phyloP scores from a whole-genome alignment of 2,113 vertebrate genomes.

The Gobiocypris rarus region DNA sequence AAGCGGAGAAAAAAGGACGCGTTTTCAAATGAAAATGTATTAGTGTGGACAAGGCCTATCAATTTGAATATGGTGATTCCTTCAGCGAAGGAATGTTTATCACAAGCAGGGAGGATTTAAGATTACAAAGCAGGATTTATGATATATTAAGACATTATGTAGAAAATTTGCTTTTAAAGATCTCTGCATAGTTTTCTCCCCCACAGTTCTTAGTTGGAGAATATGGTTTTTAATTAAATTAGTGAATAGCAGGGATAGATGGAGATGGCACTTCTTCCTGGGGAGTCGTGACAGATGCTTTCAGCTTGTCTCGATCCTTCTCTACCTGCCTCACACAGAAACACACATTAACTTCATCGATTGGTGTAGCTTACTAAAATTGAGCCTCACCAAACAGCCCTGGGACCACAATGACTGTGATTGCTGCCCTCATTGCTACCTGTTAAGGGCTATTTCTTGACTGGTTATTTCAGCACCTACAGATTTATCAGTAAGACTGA shows the following conservation, averaged over 20 bases:
- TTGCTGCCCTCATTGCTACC: slow-evolving; percentile 39
- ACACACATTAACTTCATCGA: slow-evolving; percentile 68
- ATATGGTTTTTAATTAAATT: slow-evolving; percentile 71
- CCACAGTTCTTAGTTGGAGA: slow-evolving; percentile 31
- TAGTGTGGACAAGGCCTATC: neutral
- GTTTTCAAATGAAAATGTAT: too few species aligned
- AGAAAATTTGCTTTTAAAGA: slow-evolving; percentile 10
- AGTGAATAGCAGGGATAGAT: slow-evolving; percentile 63
- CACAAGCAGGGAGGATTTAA: neutral
- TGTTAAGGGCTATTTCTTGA: slow-evolving; percentile 27
- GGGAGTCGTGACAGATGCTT: slow-evolving; percentile 63
- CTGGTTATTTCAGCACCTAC: slow-evolving; percentile 40
- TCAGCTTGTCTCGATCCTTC: slow-evolving; percentile 64
- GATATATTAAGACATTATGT: neutral
- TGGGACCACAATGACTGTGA: slow-evolving; percentile 52
- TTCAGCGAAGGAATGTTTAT: neutral
- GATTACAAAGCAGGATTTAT: neutral
- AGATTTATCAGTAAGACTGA: slow-evolving; percentile 44
- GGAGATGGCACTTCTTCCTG: slow-evolving; percentile 56
- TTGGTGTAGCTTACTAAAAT: slow-evolving; percentile 65
- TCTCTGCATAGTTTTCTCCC: neutral
- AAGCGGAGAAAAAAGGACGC: too few species aligned
- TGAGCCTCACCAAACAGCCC: slow-evolving; percentile 59
- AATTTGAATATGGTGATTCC: neutral
- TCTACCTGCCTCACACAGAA: slow-evolving; percentile 64